phyloP scores from a whole-genome alignment of 2,797 vertebrate species.

The Percopsis omiscomaycus region DNA sequence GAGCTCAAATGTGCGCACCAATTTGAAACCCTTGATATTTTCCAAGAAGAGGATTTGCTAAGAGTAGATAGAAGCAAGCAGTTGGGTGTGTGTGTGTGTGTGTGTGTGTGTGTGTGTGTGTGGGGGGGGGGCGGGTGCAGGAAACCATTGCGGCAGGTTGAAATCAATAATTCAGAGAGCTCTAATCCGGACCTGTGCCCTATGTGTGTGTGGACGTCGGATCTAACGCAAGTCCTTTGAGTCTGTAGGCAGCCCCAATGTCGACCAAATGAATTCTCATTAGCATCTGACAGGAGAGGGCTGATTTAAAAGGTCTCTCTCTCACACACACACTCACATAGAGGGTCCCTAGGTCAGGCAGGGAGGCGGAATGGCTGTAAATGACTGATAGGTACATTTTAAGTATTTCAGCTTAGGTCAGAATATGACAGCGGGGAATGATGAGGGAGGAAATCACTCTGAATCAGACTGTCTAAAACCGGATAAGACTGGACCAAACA shows the following conservation, averaged over 20 bases:
- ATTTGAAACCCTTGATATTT: no score
- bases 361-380: constrained; percentile 16
- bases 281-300: constrained; percentile 39
- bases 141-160: constrained; percentile 48
- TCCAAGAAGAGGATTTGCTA: no score
- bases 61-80: no score
- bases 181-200: constrained; percentile 65
- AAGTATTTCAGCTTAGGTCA: constrained; percentile 9
- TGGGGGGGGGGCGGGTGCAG: constrained; percentile 8
- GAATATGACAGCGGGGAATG: no score
- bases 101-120: background rate
- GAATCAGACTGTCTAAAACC: no score
- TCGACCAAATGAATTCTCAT: constrained; percentile 58
- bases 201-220: constrained; percentile 57
- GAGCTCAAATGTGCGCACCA: no score
- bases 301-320: constrained; percentile 34
- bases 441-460: no score
- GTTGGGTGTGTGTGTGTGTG: background rate
- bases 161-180: constrained; percentile 73
- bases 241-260: constrained; percentile 31
- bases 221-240: constrained; percentile 49
- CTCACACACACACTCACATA: background rate
- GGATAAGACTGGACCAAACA: no score
- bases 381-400: constrained; percentile 28
- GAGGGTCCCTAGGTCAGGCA: constrained; percentile 39